phyloP scores from a whole-genome alignment of 2,113 vertebrate species.

The Dicaeum eximium region DNA sequence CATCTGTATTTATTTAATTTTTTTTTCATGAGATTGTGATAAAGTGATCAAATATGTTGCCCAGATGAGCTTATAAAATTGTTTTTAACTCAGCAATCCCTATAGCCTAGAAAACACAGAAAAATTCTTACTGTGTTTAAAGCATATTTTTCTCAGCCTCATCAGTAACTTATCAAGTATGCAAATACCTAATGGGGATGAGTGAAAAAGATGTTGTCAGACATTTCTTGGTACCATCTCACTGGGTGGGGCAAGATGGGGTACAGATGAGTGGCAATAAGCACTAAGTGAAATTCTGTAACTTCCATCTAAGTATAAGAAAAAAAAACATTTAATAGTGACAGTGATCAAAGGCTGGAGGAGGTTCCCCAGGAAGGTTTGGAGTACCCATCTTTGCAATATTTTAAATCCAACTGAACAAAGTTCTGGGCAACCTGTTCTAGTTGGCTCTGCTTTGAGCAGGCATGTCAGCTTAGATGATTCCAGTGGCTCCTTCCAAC shows the following conservation, averaged over 20 bases:
- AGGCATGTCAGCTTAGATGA: not conserved
- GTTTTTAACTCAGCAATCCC: not conserved
- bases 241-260: too few relatives aligned
- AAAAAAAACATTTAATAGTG: not conserved
- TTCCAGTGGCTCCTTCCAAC: not conserved
- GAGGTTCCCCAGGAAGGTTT: not conserved
- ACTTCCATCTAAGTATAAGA: not conserved
- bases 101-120: not conserved
- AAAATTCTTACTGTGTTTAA: accelerated
- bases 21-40: not conserved
- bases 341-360: not conserved
- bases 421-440: not conserved
- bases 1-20: not conserved
- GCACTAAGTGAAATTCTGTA: not conserved
- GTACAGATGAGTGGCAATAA: not conserved
- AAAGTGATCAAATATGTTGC: not conserved
- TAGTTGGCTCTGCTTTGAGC: not conserved
- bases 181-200: not conserved
- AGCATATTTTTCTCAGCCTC: not conserved
- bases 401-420: not conserved
- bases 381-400: not conserved
- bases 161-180: not conserved
- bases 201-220: not conserved
- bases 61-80: not conserved
- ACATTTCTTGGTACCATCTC: not conserved